phyloP scores from a whole-genome alignment of 2,113 vertebrate species.

The Danionella cerebrum region DNA sequence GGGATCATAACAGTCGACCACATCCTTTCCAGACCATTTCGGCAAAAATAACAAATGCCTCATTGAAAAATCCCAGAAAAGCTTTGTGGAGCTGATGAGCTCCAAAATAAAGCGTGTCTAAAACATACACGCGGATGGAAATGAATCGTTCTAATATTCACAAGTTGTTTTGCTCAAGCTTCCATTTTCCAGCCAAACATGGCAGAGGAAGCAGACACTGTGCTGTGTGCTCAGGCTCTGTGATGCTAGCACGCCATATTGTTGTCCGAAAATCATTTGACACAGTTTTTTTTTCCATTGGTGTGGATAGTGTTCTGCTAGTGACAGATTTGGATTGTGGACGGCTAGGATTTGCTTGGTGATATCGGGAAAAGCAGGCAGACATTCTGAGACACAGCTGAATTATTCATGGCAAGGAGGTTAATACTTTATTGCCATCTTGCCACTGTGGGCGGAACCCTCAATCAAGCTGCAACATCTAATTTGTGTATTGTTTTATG shows the following conservation, averaged over 20 bases:
- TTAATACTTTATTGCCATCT: slow-evolving; percentile 65
- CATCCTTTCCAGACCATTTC: not conserved
- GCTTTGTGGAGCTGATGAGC: not conserved
- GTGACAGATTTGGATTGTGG: slow-evolving; percentile 36
- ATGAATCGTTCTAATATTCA: not conserved
- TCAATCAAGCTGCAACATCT: not conserved
- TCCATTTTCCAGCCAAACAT: slow-evolving; percentile 10
- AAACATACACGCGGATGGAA: not conserved
- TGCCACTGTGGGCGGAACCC: slow-evolving; percentile 31
- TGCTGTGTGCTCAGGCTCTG: not conserved
- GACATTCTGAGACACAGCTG: slow-evolving; percentile 56
- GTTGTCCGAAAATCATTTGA: not conserved
- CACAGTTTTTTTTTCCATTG: slow-evolving; percentile 45
- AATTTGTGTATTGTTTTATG: not conserved
- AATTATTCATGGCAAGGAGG: slow-evolving; percentile 67
- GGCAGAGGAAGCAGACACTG: not conserved
- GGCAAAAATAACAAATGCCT: not conserved
- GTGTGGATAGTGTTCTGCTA: slow-evolving; percentile 41
- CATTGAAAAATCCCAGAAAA: not conserved
- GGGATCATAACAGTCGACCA: not conserved
- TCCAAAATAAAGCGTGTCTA: not conserved
- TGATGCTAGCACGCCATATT: not conserved
- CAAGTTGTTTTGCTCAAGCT: not conserved
- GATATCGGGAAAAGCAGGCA: slow-evolving; percentile 41
- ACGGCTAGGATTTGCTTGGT: slow-evolving; percentile 18